These are phyloP conservation scores for Chaetodon auriga DNA, from an alignment of 2,113 vertebrate genomes.

Conservation along the genomic window DNA sequence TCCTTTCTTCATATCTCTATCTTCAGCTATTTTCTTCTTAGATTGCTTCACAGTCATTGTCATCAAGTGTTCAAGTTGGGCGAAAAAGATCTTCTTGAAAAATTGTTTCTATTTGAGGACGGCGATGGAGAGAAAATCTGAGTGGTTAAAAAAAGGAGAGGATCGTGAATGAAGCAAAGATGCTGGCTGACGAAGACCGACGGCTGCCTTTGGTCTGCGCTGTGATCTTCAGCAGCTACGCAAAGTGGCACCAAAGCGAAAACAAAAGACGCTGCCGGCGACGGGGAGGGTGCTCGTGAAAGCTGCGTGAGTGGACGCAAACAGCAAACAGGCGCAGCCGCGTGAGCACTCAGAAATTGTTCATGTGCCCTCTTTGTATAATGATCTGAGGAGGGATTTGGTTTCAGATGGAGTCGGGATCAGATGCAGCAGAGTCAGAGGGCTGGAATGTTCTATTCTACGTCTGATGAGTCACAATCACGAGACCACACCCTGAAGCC, in stretches of 20 bases:
- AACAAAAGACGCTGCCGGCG: constrained; percentile 60
- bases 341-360: constrained; percentile 6
- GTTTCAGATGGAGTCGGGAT: constrained; percentile 54
- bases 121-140: neutral
- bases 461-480: constrained; percentile 70
- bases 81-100: neutral
- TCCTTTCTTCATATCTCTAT: constrained; percentile 1
- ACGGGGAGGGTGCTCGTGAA: constrained; percentile 16
- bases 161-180: constrained; percentile 56
- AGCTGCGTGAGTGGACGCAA: constrained; percentile 30
- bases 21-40: constrained; percentile 19
- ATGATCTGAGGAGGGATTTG: constrained; percentile 20
- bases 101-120: constrained; percentile 1
- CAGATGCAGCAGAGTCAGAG: constrained; percentile 57
- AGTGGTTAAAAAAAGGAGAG: neutral
- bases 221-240: constrained; percentile 46
- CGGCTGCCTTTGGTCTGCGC: constrained; percentile 56
- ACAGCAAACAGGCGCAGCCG: constrained; percentile 18
- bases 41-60: constrained; percentile 42
- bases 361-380: neutral
- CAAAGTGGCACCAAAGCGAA: constrained; percentile 39
- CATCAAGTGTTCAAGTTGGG: constrained; percentile 33
- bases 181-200: constrained; percentile 26
- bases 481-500: constrained; percentile 60
- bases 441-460: constrained; percentile 66